Base-by-base conservation (phyloP, 2,888 invertebrate species). In the Stictocephala bisonia region DNA sequence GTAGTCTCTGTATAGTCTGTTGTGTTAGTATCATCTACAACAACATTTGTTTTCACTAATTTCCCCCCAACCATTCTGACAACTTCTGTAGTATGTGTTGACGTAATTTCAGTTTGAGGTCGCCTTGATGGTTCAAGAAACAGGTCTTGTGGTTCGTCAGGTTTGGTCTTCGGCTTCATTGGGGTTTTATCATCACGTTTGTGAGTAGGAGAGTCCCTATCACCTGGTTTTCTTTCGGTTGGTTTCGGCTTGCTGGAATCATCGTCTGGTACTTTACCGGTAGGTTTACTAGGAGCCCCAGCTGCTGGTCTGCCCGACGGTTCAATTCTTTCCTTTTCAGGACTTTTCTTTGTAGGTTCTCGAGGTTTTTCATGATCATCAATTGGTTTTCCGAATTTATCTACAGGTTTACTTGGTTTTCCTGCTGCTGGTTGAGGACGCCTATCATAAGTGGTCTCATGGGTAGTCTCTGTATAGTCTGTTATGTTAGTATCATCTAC, bases 361-460 rank as follows among this genome's bases (percentile, higher is more conserved):
- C 27, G 48, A 6, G 50, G 68, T 51, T 44, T 58, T 13, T 31
- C 7, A 4, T 53, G 35, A 3, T 53, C 22, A 24, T 27, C 27
- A 22, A 51, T 22, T 1, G 51, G 53, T 50, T 56, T 69, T n/a
- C 48, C 56, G 27, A 41, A 44, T 27, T 6, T 48, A 20, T 72
- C 72, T 11, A n/a, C 29, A 22, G 64, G 48, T 64, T 71, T 29
- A 13, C 27, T 41, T n/a, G 72, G 72, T 41, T 56, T 67, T 15
- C 72, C 72, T 20, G 72, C 72, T 6, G 67, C 56, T 9, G 72
- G 72, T 18, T 67, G 22, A 13, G 66, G 56, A 29, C 67, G 66
- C 67, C 31, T 64, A 15, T 72, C 67, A 7, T 7, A 40, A 11
- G 48, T 56, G 1, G n/a, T 44, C 15, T 7, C n/a, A 44, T 41